Conservation (phyloP, 2,113 vertebrate genomes). For the Aldabrachelys gigantea region DNA sequence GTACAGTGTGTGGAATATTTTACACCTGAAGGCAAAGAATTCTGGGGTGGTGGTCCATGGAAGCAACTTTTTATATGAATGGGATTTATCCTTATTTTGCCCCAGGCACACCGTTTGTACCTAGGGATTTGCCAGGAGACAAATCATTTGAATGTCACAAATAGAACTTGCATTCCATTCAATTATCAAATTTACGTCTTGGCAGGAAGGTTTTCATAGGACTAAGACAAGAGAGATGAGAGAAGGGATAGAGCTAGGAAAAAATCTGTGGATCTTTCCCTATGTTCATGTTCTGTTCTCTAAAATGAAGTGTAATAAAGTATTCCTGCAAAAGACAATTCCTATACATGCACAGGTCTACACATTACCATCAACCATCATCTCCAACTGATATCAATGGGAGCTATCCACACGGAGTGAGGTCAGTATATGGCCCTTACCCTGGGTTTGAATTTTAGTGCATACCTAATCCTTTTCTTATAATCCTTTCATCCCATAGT, state of each 20-base stretch:
- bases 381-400: not conserved
- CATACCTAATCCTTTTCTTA: not conserved
- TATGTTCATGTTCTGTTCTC: rapidly evolving
- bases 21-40: not conserved
- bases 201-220: not conserved
- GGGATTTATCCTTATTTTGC: not conserved
- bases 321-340: not conserved
- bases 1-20: not conserved
- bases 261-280: not conserved
- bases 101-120: not conserved
- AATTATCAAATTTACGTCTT: not conserved
- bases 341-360: not conserved
- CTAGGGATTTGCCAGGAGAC: not conserved
- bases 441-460: not conserved
- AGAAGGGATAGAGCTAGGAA: not conserved
- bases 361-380: not conserved
- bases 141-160: not conserved
- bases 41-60: rapidly evolving
- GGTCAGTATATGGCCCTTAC: not conserved
- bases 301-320: not conserved
- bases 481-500: not conserved
- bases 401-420: not conserved
- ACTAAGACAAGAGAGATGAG: not conserved
- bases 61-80: not conserved
- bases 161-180: not conserved